phyloP scores from a whole-genome alignment of 2,797 vertebrate genomes.

The Sebastes minor region DNA sequence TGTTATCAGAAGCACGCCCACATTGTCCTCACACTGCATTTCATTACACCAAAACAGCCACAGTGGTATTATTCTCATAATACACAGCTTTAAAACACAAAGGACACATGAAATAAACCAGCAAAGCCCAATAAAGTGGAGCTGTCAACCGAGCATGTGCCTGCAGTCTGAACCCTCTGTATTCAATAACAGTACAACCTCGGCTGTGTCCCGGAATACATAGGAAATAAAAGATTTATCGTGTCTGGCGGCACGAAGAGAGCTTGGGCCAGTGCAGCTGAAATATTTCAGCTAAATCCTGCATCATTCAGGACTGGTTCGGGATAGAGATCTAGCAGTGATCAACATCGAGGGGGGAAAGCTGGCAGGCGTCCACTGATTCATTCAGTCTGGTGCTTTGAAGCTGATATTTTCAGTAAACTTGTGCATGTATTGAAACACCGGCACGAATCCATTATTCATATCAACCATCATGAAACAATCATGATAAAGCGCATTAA shows the following conservation, averaged over 20 bases:
- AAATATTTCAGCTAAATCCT: constrained; percentile 45
- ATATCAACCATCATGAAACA: constrained; percentile 4
- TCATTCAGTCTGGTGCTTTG: constrained; percentile 6
- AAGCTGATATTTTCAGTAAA: constrained; percentile 36
- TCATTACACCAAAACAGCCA: constrained; percentile 7
- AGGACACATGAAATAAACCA: constrained; percentile 30
- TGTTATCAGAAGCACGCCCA: constrained; percentile 3
- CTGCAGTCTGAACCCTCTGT: constrained; percentile 22
- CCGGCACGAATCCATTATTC: constrained; percentile 37
- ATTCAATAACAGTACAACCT: constrained; percentile 13
- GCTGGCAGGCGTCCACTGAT: constrained; percentile 37
- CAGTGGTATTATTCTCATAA: neutral
- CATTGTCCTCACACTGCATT: constrained; percentile 17
- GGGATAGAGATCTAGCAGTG: constrained; percentile 15
- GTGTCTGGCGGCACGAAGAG: constrained; percentile 25
- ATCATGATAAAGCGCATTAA: constrained; percentile 19
- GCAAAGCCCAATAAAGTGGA: constrained; percentile 32
- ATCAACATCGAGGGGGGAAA: constrained; percentile 18
- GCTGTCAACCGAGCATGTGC: constrained; percentile 32
- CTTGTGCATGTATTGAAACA: constrained; percentile 31
- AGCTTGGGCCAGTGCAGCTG: constrained; percentile 13
- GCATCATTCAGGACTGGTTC: constrained; percentile 30
- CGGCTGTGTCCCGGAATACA: constrained; percentile 54
- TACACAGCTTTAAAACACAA: constrained; percentile 1
- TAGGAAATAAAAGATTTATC: constrained; percentile 73